Evolutionary conservation across 2,888 invertebrate genomes (phyloP).

Genomic region (Apamea sordens): DNA sequence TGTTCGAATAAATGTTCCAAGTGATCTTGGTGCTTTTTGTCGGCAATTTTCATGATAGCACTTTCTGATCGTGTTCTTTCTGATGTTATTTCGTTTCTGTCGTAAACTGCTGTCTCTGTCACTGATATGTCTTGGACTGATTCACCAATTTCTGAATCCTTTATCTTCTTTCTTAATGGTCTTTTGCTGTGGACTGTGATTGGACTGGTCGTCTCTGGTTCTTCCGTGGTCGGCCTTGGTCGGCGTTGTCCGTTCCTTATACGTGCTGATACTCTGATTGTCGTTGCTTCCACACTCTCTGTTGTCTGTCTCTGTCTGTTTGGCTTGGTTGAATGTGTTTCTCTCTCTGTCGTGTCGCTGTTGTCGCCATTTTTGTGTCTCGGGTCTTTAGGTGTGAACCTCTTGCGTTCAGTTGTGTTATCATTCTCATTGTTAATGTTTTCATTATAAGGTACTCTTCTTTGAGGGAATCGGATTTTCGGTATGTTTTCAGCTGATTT

Average conservation of each 20-base stretch:
- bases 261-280: slow-evolving; percentile 84
- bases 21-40: slow-evolving; percentile 86
- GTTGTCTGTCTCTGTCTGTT: slow-evolving; percentile 81
- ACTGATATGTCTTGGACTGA: slow-evolving; percentile 84
- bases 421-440: slow-evolving; percentile 79
- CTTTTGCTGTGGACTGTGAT: slow-evolving; percentile 79
- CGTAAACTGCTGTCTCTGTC: slow-evolving; percentile 79
- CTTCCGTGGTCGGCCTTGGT: slow-evolving; percentile 82
- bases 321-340: slow-evolving; percentile 77
- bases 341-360: slow-evolving; percentile 80
- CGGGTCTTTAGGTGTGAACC: slow-evolving; percentile 88
- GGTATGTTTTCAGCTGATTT: slow-evolving; percentile 79
- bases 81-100: slow-evolving; percentile 83
- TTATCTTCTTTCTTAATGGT: slow-evolving; percentile 82
- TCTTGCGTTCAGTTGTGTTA: slow-evolving; percentile 87
- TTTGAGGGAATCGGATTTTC: slow-evolving; percentile 87
- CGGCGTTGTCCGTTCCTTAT: slow-evolving; percentile 84
- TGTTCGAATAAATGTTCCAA: slow-evolving; percentile 87
- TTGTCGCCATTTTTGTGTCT: slow-evolving; percentile 79
- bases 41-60: slow-evolving; percentile 90
- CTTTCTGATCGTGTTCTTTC: slow-evolving; percentile 88
- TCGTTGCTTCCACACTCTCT: slow-evolving; percentile 81
- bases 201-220: slow-evolving; percentile 77
- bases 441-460: slow-evolving; percentile 85
- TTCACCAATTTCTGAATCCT: slow-evolving; percentile 83